Base-by-base conservation (phyloP, 2,113 vertebrate genomes). In the Dicaeum eximium region DNA sequence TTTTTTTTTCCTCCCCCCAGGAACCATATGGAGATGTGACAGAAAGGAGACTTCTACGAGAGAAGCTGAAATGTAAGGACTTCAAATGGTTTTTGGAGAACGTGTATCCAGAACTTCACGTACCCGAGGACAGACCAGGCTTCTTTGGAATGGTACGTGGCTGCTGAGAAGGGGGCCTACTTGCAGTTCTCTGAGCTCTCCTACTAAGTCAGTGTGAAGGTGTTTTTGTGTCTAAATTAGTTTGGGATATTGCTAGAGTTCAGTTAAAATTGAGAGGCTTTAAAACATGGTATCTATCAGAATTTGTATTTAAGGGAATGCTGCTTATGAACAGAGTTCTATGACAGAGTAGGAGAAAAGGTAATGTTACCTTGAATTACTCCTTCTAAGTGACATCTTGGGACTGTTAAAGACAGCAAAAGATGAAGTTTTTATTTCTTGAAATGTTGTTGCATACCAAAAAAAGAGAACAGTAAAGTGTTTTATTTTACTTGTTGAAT, bases 61-160 rank as follows among this genome's bases (percentile, higher is more conserved):
- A 98, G 72, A 98, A 97, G 77, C 98, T 99, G 77, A 97, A 97
- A 75, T 99, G 99, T 91, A 99, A 99, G 80, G 97, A 97, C 96
- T 99, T 99, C 97, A 98, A 81, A 91, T 99, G 99, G 99, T 99
- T 98, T 95, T 96, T 99, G 96, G 98, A 99, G 25, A 99, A 99
- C 0, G 80, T 99, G 75, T 99, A 99, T 87, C 99, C 99, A 11
- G 99, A 99, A 33, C 98, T 99, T 61, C 98, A 98, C 0, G 95
- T 99, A 64, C 99, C 99, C 0, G 98, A 99, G 77, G 99, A 99
- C 92, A 97, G 94, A 35, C 98, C 98, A 3, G 99, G 99, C 90
- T 98, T 98, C 97, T 99, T 99, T 58, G 99, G 99, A 95, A 99
- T 99, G 99, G 99, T 99, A 96, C 28, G 97, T n/a, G 14, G 31